Conservation (phyloP, 2,113 vertebrate species). For the Morphnarchus princeps region DNA sequence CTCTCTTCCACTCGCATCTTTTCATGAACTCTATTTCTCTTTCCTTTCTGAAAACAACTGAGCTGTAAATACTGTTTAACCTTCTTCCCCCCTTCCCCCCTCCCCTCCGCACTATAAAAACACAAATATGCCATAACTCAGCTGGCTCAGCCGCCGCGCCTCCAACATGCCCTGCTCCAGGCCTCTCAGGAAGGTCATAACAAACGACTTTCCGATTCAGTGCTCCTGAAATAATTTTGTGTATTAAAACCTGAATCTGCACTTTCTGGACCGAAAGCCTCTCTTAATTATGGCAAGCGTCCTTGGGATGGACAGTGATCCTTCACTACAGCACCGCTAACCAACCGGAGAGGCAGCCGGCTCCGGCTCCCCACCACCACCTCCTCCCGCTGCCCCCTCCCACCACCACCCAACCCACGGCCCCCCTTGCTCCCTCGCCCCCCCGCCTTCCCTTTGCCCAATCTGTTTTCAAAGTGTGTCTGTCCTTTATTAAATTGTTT, state of each 20-base stretch:
- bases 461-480: slow-evolving; percentile 99
- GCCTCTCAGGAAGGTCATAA: slow-evolving; percentile 99
- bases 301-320: slow-evolving; percentile 99
- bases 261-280: slow-evolving; percentile 99
- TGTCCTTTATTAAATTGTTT: slow-evolving; percentile 99
- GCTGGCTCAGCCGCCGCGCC: slow-evolving; percentile 90
- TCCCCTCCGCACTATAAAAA: slow-evolving; percentile 98
- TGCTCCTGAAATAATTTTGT: slow-evolving; percentile 99
- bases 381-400: slow-evolving; percentile 60
- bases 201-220: slow-evolving; percentile 99
- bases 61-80: slow-evolving; percentile 99
- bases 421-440: slow-evolving; percentile 71
- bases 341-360: slow-evolving; percentile 74
- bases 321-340: slow-evolving; percentile 89
- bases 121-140: slow-evolving; percentile 99
- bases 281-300: slow-evolving; percentile 99
- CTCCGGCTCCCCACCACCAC: slow-evolving; percentile 35
- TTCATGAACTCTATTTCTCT: slow-evolving; percentile 85
- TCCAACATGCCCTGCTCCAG: slow-evolving; percentile 96
- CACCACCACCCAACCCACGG: slow-evolving; percentile 61
- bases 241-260: slow-evolving; percentile 99
- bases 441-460: slow-evolving; percentile 85
- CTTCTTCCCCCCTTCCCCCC: slow-evolving; percentile 82
- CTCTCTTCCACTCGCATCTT: slow-evolving; percentile 71
- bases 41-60: slow-evolving; percentile 98